Evolutionary conservation across 2,888 invertebrate species (phyloP), one percentile per base, ranked within the genome.

Genomic region (Heliconius cydno): DNA sequence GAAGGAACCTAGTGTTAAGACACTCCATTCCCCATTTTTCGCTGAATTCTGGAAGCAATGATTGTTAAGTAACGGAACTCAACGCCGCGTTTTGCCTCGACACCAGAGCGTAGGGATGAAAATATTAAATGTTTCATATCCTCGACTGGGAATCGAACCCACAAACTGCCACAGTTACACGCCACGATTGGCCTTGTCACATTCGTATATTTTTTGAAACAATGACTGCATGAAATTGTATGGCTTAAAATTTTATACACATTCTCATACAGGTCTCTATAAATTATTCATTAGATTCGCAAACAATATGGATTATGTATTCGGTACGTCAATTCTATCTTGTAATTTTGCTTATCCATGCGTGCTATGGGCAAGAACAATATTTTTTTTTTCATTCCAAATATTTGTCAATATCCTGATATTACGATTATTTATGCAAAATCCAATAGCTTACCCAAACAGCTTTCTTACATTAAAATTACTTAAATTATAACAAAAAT

Each of bases 271-370:
- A n/a, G 2, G 3, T 60, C 2, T 19, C 57, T 66, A 66, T 66
- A 34, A 34, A 67, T 67, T 67, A 67, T 67, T 67, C 67, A 67
- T 67, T 10, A 34, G 19, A 34, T 67, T 67, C 22, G 67, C 34
- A 30, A 67, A 34, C 67, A 22, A 25, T 67, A 10, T 67, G 34
- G 19, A 30, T 67, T 34, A 67, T 67, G 66, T 67, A 67, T 67
- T 67, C 5, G 34, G 66, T 22, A 67, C 66, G 30, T 34, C 66
- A 67, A 19, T 67, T 22, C 22, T 34, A 34, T 34, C 67, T 19
- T 67, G 34, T 34, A 30, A 67, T n/a, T n/a, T 60, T 67, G 34
- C 30, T 67, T 22, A 6, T 34, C 34, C 67, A 22, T 10, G 34
- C 34, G 34, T 19, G 10, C 3, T n/a, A n/a, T 60, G n/a, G 60